Conservation (phyloP, 2,888 invertebrate genomes). For the Serrognathus titanus region DNA sequence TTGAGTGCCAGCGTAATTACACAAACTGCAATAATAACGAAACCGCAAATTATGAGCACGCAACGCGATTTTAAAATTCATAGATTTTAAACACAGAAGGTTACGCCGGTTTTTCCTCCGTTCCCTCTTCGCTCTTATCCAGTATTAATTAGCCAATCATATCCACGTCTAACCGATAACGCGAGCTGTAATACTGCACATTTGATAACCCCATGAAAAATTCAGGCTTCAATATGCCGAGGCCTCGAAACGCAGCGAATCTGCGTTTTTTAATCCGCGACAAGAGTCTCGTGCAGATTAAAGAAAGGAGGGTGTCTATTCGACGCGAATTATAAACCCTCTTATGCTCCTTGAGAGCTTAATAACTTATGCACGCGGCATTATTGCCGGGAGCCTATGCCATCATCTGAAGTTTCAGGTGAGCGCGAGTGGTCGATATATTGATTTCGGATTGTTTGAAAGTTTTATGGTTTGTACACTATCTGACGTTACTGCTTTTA, state of each 20-base stretch:
- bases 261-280: background rate
- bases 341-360: constrained; percentile 10
- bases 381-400: constrained; percentile 10
- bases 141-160: too few species aligned
- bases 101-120: too few species aligned
- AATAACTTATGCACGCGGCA: constrained; percentile 17
- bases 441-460: constrained; percentile 1
- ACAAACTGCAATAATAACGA: too few species aligned
- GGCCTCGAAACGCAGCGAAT: background rate
- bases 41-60: too few species aligned
- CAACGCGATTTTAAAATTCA: too few species aligned
- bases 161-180: too few species aligned
- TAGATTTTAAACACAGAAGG: too few species aligned
- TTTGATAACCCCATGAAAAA: background rate
- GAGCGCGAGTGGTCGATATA: background rate
- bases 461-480: background rate
- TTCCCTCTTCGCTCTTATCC: too few species aligned
- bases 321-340: constrained; percentile 14
- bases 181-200: too few species aligned
- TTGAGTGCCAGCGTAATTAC: too few species aligned
- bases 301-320: constrained; percentile 2
- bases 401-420: background rate
- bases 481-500: too few species aligned
- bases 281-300: constrained; percentile 1
- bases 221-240: background rate